A percentile compares a stretch with the other conserved stretches of the same genome.
phyloP scores from a whole-genome alignment of 2,888 invertebrate genomes.

The Blastobasis adustella region DNA sequence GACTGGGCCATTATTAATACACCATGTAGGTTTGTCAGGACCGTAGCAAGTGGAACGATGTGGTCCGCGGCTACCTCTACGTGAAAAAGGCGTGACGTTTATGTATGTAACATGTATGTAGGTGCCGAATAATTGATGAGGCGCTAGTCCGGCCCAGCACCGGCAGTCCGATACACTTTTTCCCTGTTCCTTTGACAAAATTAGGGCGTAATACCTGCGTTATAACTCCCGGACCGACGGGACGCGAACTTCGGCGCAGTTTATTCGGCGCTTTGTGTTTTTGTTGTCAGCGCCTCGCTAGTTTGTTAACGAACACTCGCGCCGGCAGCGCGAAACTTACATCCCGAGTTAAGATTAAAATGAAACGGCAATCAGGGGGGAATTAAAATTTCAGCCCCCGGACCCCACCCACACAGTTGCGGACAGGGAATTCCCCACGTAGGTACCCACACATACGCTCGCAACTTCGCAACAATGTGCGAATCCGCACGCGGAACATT shows the following conservation, averaged over 20 bases:
- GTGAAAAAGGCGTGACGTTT: too few relatives aligned
- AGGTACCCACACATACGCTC: too few relatives aligned
- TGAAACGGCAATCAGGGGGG: conserved; percentile 42
- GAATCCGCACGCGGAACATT: too few relatives aligned
- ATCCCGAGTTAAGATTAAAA: conserved; percentile 46
- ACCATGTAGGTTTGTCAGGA: too few relatives aligned
- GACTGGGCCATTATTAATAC: too few relatives aligned
- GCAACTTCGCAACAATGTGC: too few relatives aligned
- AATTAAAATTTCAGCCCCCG: conserved; percentile 35
- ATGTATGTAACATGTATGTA: too few relatives aligned
- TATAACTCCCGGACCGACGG: conserved; percentile 25
- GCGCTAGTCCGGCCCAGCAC: neutral
- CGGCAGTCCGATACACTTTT: conserved; percentile 19
- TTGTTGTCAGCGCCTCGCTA: conserved; percentile 27
- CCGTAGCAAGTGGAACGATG: too few relatives aligned
- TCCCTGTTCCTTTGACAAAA: conserved; percentile 24
- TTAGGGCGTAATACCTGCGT: conserved; percentile 32
- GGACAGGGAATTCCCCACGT: too few relatives aligned
- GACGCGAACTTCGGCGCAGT: conserved; percentile 37
- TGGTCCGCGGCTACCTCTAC: too few relatives aligned
- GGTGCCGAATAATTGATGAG: too few relatives aligned
- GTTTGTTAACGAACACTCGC: conserved; percentile 4
- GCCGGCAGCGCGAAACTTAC: conserved; percentile 35
- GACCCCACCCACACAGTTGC: conserved; percentile 3
- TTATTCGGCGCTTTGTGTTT: conserved; percentile 41